Percentiles rank a stretch among this genome's conserved stretches.
These are phyloP conservation scores for Drosophila novamexicana DNA, from an alignment of 1,140 invertebrate genomes.

Conservation along the genomic window DNA sequence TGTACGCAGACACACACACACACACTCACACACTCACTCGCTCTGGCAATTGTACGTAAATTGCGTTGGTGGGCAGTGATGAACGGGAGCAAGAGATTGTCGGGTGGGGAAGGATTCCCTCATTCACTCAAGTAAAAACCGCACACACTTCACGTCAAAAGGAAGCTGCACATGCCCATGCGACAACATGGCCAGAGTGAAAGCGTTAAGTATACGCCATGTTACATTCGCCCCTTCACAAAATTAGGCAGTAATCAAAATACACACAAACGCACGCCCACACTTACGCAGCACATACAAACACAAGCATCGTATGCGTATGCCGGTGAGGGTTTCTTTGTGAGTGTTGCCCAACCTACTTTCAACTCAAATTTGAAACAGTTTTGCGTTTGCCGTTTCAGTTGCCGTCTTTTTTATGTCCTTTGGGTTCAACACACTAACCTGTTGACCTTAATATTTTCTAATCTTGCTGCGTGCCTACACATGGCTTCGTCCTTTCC, in stretches of 20 bases:
- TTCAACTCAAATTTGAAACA: conserved; percentile 72
- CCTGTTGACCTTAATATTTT: conserved; percentile 83
- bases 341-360: conserved; percentile 65
- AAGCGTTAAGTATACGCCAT: conserved; percentile 77
- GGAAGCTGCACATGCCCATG: conserved; percentile 56
- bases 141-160: conserved; percentile 70
- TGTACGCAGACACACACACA: conserved; percentile 20
- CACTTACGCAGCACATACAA: conserved; percentile 2
- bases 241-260: conserved; percentile 82
- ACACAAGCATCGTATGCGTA: conserved; percentile 8
- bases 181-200: conserved; percentile 33
- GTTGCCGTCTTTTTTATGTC: conserved; percentile 62
- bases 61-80: conserved; percentile 47
- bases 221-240: conserved; percentile 67
- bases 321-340: conserved; percentile 42
- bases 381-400: conserved; percentile 57
- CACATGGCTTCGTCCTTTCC: conserved; percentile 34
- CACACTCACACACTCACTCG: conserved; percentile 13
- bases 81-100: conserved; percentile 1
- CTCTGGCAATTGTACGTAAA: conserved; percentile 71
- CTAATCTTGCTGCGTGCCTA: conserved; percentile 74
- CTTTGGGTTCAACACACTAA: conserved; percentile 79
- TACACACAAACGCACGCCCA: conserved; percentile 48
- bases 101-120: conserved; percentile 45
- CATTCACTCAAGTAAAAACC: conserved; percentile 78